phyloP scores from a whole-genome alignment of 1,140 invertebrate species.

The Caenorhabditis remanei region DNA sequence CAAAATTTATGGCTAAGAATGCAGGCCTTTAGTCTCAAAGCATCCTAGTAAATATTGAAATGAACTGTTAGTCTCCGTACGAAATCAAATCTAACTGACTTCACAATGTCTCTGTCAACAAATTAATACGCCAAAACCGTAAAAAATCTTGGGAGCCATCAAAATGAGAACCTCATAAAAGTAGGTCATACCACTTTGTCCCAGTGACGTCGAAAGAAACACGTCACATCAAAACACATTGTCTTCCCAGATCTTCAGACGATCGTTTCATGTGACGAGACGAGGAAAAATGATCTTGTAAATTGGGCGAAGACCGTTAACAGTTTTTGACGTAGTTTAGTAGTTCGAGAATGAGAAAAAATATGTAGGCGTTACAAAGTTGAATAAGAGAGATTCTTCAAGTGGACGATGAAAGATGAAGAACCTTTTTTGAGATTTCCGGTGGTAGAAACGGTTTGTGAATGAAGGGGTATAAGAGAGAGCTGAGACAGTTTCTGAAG shows the following conservation, averaged over 20 bases:
- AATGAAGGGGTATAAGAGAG: not conserved
- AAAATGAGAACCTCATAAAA: conserved; percentile 14
- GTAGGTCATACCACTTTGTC: not conserved
- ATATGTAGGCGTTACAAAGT: not conserved
- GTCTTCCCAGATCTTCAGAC: not conserved
- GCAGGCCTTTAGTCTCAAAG: no score
- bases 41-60: no score
- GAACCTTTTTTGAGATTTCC: not conserved
- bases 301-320: conserved; percentile 36
- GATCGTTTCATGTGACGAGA: conserved; percentile 25
- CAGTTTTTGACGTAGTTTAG: conserved; percentile 6
- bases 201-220: not conserved
- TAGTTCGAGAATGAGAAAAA: not conserved
- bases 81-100: no score
- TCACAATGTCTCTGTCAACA: no score
- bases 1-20: no score
- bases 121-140: not conserved
- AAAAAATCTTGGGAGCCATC: not conserved
- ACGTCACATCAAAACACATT: not conserved
- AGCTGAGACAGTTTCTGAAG: not conserved
- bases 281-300: conserved; percentile 3
- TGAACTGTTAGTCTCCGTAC: no score
- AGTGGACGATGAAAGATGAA: not conserved
- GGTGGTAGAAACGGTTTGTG: not conserved
- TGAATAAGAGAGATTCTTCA: not conserved